Evolutionary conservation across 2,888 invertebrate species (phyloP).

Genomic region (Drosophila tanythrix): DNA sequence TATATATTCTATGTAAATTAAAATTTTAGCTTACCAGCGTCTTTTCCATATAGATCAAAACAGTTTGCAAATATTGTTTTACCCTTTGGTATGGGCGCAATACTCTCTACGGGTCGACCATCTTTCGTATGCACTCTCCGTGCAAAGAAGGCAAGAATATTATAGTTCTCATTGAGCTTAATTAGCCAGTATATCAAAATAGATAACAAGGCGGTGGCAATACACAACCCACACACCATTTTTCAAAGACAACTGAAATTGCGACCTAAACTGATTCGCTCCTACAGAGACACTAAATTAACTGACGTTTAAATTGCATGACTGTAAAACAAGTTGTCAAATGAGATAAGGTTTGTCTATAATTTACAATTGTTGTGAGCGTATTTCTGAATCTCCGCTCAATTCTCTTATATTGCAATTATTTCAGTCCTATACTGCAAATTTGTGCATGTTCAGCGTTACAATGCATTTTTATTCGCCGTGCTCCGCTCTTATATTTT

Average conservation of each 20-base stretch:
- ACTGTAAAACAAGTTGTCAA: constrained; percentile 3
- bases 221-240: constrained; percentile 15
- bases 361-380: background rate
- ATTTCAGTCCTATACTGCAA: constrained; percentile 11
- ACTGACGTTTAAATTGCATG: background rate
- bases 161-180: constrained; percentile 45
- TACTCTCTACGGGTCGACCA: constrained; percentile 61
- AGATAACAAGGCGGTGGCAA: constrained; percentile 7
- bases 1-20: background rate
- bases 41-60: constrained; percentile 63
- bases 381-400: background rate
- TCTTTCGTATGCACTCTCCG: constrained; percentile 62
- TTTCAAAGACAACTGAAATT: background rate
- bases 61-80: constrained; percentile 75
- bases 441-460: constrained; percentile 30
- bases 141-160: constrained; percentile 45
- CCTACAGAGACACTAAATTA: constrained; percentile 27
- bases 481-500: background rate
- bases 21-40: constrained; percentile 28
- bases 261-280: constrained; percentile 6
- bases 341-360: background rate
- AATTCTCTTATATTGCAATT: constrained; percentile 25
- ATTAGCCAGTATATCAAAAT: constrained; percentile 34
- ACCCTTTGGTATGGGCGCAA: constrained; percentile 58
- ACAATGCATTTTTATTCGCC: constrained; percentile 22